These are phyloP conservation scores for Saccostrea glomerata DNA, from an alignment of 1,140 invertebrate species.

Conservation along the genomic window DNA sequence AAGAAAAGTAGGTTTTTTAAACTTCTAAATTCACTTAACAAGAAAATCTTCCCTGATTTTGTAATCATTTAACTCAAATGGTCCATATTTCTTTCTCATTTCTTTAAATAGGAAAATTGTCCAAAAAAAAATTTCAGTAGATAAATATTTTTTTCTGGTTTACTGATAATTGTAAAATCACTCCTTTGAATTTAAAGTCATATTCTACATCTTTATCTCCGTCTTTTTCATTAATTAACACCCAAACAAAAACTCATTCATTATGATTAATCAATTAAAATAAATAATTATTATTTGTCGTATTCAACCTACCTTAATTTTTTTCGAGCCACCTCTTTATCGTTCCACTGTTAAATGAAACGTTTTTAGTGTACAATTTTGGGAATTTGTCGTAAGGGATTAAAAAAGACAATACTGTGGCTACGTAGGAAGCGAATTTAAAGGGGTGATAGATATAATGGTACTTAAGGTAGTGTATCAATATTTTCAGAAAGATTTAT, in stretches of 20 bases:
- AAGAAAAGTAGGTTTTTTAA: no score
- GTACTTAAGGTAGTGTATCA: conserved; percentile 21
- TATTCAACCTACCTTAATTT: not conserved
- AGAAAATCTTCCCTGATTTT: no score
- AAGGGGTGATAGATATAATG: not conserved
- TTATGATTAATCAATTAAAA: not conserved
- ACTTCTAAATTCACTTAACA: no score
- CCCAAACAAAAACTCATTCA: not conserved
- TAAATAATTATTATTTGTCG: not conserved
- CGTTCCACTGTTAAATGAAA: not conserved
- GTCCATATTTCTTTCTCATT: no score
- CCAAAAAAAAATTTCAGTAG: no score
- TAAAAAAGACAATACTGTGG: not conserved
- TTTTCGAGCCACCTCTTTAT: not conserved
- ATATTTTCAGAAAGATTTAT: conserved; percentile 15
- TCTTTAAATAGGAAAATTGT: no score
- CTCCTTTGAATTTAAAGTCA: no score
- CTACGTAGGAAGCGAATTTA: not conserved
- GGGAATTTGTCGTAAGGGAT: not conserved
- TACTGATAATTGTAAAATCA: no score
- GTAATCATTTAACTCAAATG: no score
- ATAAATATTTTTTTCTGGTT: no score
- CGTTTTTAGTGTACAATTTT: not conserved
- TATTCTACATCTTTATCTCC: not conserved
- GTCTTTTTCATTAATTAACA: not conserved